Percentiles rank a stretch among this genome's conserved stretches.
Evolutionary conservation across 2,797 vertebrate species (phyloP).

Genomic region (Triplophysa yarkandensis): DNA sequence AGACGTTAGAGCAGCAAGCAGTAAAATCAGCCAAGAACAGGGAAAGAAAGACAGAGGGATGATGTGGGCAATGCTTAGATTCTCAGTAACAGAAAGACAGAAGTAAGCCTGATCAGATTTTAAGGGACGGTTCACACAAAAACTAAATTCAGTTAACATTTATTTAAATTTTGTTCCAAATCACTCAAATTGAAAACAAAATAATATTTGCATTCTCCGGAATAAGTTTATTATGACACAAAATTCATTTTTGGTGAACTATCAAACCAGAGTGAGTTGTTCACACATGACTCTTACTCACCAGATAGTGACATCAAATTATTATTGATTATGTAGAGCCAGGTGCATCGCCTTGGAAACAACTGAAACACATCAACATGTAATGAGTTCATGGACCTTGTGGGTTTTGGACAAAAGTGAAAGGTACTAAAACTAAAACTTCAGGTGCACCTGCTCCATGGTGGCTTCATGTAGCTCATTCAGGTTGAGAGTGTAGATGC

Average conservation of each 20-base stretch:
- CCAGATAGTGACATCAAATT: slow-evolving; percentile 98
- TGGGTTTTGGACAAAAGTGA: not conserved
- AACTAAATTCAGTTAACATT: not conserved
- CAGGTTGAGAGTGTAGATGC: slow-evolving; percentile 96
- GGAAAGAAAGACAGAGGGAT: slow-evolving; percentile 45
- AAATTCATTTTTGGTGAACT: not conserved
- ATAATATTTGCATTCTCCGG: no score
- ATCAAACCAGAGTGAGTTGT: not conserved
- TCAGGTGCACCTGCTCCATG: slow-evolving; percentile 91
- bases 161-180: not conserved
- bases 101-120: slow-evolving; percentile 24
- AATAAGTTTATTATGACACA: no score
- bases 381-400: not conserved
- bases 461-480: slow-evolving; percentile 97
- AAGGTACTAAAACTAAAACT: not conserved
- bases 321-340: slow-evolving; percentile 99
- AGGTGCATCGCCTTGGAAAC: slow-evolving; percentile 94
- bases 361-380: slow-evolving; percentile 74
- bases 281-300: slow-evolving; percentile 65
- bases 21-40: slow-evolving; percentile 75
- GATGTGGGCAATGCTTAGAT: slow-evolving; percentile 49
- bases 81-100: slow-evolving; percentile 45
- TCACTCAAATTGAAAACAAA: no score
- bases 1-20: slow-evolving; percentile 71
- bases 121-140: not conserved